phyloP scores from a whole-genome alignment of 1,140 invertebrate genomes.

The Marisa cornuarietis region DNA sequence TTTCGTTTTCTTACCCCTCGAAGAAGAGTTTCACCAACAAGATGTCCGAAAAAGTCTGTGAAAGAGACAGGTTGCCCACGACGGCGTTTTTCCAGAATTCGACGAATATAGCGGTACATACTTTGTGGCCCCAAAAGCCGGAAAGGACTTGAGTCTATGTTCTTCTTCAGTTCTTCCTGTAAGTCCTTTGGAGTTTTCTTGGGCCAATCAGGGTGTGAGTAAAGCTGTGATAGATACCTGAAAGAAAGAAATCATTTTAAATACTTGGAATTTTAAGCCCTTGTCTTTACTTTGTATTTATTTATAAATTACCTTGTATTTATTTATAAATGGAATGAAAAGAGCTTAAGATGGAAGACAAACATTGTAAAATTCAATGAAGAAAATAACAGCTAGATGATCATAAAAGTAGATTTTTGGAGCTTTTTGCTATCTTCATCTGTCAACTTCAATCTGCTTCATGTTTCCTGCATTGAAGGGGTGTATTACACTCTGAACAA shows the following conservation, averaged over 20 bases:
- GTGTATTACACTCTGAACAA: no score
- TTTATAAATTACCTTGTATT: no score
- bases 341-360: not conserved
- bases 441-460: no score
- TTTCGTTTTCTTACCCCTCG: conserved; percentile 56
- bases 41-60: conserved; percentile 68
- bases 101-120: conserved; percentile 59
- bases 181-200: conserved; percentile 50
- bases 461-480: no score
- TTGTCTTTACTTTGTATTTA: no score
- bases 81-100: conserved; percentile 63
- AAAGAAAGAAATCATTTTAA: no score
- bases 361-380: not conserved
- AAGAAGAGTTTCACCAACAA: conserved; percentile 67
- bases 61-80: conserved; percentile 68
- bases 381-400: not conserved
- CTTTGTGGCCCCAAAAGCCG: conserved; percentile 57
- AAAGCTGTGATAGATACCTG: conserved; percentile 66
- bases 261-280: no score
- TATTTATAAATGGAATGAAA: not conserved
- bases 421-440: no score
- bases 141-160: conserved; percentile 61
- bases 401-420: no score
- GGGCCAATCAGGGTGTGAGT: conserved; percentile 64
- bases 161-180: conserved; percentile 61